Conservation (phyloP, 2,888 invertebrate genomes). For the Bombyx huttoni region DNA sequence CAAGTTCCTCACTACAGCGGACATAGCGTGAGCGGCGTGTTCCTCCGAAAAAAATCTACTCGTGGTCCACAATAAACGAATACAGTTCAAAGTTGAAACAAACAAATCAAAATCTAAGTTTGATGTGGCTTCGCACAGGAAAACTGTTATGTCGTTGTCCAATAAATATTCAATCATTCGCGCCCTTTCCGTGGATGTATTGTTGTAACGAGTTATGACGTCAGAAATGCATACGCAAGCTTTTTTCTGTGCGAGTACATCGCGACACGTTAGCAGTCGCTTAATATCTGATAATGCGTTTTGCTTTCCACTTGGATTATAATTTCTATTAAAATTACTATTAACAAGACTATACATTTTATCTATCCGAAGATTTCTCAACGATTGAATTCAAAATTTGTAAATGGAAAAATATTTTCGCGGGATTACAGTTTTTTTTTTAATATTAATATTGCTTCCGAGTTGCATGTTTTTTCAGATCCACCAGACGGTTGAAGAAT, state of each 20-base stretch:
- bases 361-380: background rate
- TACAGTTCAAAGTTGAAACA: slow-evolving; percentile 39
- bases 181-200: slow-evolving; percentile 33
- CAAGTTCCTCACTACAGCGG: slow-evolving; percentile 42
- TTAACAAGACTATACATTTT: slow-evolving; percentile 48
- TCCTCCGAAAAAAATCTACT: slow-evolving; percentile 45
- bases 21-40: slow-evolving; percentile 44
- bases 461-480: too few species aligned
- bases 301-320: slow-evolving; percentile 48
- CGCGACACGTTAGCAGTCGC: slow-evolving; percentile 49
- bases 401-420: background rate
- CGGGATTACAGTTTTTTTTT: too few species aligned
- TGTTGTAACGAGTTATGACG: slow-evolving; percentile 40
- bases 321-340: slow-evolving; percentile 45
- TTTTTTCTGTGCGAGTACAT: slow-evolving; percentile 46
- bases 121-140: slow-evolving; percentile 57
- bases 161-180: slow-evolving; percentile 47
- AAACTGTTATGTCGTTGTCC: slow-evolving; percentile 54
- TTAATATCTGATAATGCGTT: slow-evolving; percentile 58
- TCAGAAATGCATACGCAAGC: slow-evolving; percentile 54
- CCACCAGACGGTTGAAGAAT: too few species aligned
- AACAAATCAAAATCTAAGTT: slow-evolving; percentile 51
- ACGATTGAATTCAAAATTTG: background rate
- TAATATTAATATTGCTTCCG: too few species aligned
- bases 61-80: slow-evolving; percentile 42